These are phyloP conservation scores for Aramus guarauna DNA, from an alignment of 2,113 vertebrate species.

Conservation along the genomic window DNA sequence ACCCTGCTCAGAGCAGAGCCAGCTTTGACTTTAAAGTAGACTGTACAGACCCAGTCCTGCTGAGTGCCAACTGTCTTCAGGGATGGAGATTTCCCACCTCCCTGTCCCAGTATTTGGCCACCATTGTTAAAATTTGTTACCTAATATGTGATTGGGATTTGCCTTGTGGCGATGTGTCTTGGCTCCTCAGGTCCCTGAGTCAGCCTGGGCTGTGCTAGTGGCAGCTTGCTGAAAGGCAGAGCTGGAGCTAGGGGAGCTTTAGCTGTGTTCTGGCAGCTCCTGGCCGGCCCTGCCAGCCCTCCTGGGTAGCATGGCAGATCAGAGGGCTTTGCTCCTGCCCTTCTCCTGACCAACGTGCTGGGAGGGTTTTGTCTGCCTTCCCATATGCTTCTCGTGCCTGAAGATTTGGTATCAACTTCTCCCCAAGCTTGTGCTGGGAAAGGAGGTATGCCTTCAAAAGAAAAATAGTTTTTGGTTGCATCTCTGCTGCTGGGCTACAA, in stretches of 20 bases:
- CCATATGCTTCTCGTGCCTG: background rate
- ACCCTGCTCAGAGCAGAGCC: background rate
- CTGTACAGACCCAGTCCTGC: background rate
- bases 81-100: background rate
- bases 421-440: background rate
- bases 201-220: background rate
- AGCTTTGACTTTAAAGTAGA: background rate
- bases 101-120: background rate
- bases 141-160: too few species aligned
- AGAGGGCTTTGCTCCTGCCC: background rate
- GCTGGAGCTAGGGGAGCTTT: background rate
- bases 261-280: background rate
- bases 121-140: background rate
- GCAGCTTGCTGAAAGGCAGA: background rate
- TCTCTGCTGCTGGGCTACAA: background rate
- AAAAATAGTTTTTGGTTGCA: background rate
- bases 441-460: background rate
- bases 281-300: background rate
- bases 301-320: background rate
- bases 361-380: background rate
- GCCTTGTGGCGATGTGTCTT: background rate
- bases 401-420: background rate
- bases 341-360: accelerated
- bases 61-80: background rate
- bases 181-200: background rate